A percentile compares a stretch with the other conserved stretches of the same genome.
Conservation (phyloP, 1,140 invertebrate genomes). For the Scaptomyza montana region DNA sequence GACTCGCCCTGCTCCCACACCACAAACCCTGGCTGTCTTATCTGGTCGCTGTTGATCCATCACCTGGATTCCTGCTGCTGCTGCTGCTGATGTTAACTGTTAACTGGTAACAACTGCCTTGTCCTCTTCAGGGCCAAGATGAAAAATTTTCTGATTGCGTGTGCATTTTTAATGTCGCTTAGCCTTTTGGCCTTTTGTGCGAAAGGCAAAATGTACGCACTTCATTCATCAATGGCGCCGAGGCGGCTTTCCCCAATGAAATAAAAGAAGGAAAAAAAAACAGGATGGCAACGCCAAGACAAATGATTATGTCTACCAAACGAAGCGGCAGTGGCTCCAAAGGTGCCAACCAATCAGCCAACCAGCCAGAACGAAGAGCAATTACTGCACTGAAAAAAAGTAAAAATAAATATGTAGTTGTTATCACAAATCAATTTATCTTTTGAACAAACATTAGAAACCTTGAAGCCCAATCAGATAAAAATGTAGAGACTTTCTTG, state of each 20-base stretch:
- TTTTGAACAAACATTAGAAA: no score
- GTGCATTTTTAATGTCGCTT: slow-evolving; percentile 76
- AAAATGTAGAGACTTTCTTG: no score
- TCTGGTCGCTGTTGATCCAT: slow-evolving; percentile 69
- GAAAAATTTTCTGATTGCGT: slow-evolving; percentile 78
- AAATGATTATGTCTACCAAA: slow-evolving; percentile 73
- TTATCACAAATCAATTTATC: no score
- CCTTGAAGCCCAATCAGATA: no score
- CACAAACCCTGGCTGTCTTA: slow-evolving; percentile 51
- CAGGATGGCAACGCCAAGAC: slow-evolving; percentile 50
- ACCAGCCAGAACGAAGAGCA: not conserved
- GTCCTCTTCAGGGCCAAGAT: slow-evolving; percentile 29
- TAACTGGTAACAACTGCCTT: slow-evolving; percentile 11
- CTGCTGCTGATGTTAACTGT: slow-evolving; percentile 8
- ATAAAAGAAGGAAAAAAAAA: no score
- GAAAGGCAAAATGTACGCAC: slow-evolving; percentile 52
- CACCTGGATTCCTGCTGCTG: slow-evolving; percentile 43
- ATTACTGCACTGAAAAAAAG: not conserved
- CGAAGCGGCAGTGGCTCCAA: not conserved
- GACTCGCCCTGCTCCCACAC: slow-evolving; percentile 49
- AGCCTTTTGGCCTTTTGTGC: slow-evolving; percentile 64
- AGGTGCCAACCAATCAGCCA: not conserved
- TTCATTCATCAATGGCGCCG: slow-evolving; percentile 75
- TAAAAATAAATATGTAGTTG: not conserved
- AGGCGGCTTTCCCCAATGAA: slow-evolving; percentile 19